These are phyloP conservation scores for Gymnothorax reevesii DNA, from an alignment of 2,797 vertebrate species.

Conservation along the genomic window DNA sequence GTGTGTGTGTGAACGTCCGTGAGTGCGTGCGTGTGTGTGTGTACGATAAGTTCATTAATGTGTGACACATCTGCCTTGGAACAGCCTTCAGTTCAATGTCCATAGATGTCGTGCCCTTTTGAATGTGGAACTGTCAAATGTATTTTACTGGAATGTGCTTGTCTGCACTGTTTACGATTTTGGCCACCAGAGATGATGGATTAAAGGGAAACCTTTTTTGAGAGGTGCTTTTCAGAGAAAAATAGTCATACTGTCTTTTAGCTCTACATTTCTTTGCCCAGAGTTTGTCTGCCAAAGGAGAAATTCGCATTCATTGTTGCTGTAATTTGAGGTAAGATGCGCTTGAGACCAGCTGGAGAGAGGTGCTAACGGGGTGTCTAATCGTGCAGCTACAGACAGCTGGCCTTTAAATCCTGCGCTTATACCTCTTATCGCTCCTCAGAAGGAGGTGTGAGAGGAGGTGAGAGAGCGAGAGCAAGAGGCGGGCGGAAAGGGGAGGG, in stretches of 20 bases:
- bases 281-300: slow-evolving; percentile 14
- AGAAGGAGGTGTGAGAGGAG: slow-evolving; percentile 34
- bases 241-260: not conserved
- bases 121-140: not conserved
- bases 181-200: not conserved
- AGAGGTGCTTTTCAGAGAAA: not conserved
- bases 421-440: slow-evolving; percentile 46
- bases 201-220: not conserved
- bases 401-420: slow-evolving; percentile 40
- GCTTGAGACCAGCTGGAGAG: slow-evolving; percentile 29
- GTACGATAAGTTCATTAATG: not conserved
- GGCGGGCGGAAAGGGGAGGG: not conserved
- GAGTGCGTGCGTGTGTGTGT: not conserved
- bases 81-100: not conserved
- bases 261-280: not conserved
- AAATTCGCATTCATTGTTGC: slow-evolving; percentile 57
- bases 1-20: not conserved
- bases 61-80: not conserved
- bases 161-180: not conserved
- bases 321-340: slow-evolving; percentile 44
- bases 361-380: slow-evolving; percentile 38
- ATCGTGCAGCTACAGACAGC: slow-evolving; percentile 49
- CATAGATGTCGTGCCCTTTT: not conserved
- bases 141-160: not conserved
- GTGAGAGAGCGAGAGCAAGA: not conserved